Conservation (phyloP, 2,888 invertebrate genomes). For the Orgyia antiqua region DNA sequence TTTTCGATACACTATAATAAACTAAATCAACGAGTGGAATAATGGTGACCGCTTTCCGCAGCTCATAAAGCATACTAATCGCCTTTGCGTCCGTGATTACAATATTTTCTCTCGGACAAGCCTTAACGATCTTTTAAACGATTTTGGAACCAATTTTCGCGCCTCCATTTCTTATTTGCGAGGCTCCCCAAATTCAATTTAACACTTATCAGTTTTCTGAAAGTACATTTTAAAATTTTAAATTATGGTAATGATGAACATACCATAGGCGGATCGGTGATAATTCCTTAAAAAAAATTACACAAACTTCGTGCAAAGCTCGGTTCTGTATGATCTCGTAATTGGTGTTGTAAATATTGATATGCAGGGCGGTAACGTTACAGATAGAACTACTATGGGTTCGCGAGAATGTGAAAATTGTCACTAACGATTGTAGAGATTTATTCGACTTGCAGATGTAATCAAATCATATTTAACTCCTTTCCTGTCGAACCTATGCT, state of each 20-base stretch:
- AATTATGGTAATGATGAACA: constrained; percentile 63
- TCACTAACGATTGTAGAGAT: background rate
- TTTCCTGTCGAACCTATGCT: too few species aligned
- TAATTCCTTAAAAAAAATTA: constrained; percentile 53
- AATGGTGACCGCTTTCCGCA: constrained; percentile 49
- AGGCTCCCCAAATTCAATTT: constrained; percentile 72
- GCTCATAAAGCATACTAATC: constrained; percentile 57
- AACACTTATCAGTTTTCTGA: constrained; percentile 67
- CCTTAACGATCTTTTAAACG: constrained; percentile 74
- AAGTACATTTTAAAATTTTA: constrained; percentile 46
- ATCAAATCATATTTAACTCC: too few species aligned
- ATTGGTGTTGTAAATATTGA: constrained; percentile 49
- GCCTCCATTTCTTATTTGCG: constrained; percentile 68
- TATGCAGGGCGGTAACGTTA: too few species aligned
- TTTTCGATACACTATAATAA: constrained; percentile 46
- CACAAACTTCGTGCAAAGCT: constrained; percentile 49
- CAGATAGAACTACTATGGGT: constrained; percentile 11
- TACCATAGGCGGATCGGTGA: constrained; percentile 51
- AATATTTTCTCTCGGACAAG: constrained; percentile 65
- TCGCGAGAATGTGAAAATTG: background rate
- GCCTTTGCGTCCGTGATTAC: constrained; percentile 45
- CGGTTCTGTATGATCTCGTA: constrained; percentile 44
- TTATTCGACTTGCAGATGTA: too few species aligned
- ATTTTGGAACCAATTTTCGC: constrained; percentile 65
- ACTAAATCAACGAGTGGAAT: constrained; percentile 39